Percentiles rank a stretch among this genome's conserved stretches.
Evolutionary conservation across 2,888 invertebrate species (phyloP).

Genomic region (Harpalus rubripes): DNA sequence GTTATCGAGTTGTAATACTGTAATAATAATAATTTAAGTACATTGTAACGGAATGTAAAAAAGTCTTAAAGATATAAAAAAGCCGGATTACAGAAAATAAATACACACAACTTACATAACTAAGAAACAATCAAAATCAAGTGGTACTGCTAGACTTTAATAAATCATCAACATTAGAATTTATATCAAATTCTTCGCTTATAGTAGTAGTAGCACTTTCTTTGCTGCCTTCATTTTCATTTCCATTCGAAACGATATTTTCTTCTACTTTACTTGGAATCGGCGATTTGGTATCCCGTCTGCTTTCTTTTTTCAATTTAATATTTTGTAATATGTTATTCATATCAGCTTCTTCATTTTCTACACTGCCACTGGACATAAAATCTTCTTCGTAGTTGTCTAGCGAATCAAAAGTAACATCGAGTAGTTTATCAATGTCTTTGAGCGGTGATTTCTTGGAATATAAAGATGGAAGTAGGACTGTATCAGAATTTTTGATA

Average conservation of each 20-base stretch:
- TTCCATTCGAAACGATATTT: slow-evolving; percentile 35
- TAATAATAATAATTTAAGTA: slow-evolving; percentile 60
- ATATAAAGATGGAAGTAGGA: slow-evolving; percentile 75
- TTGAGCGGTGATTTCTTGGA: slow-evolving; percentile 73
- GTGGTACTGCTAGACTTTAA: slow-evolving; percentile 66
- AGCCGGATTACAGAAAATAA: slow-evolving; percentile 36
- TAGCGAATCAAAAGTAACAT: slow-evolving; percentile 71
- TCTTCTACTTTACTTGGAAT: slow-evolving; percentile 13
- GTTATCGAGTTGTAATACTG: slow-evolving; percentile 58
- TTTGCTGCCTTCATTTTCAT: slow-evolving; percentile 36
- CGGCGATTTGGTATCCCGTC: slow-evolving; percentile 19
- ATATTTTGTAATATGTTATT: slow-evolving; percentile 49
- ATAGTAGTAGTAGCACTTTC: slow-evolving; percentile 66
- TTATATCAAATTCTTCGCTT: slow-evolving; percentile 70
- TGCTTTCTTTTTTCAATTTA: slow-evolving; percentile 46
- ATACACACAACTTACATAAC: slow-evolving; percentile 37
- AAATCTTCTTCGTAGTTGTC: slow-evolving; percentile 76
- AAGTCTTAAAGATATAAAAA: slow-evolving; percentile 26
- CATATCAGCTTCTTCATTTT: slow-evolving; percentile 65
- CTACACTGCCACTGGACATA: slow-evolving; percentile 72
- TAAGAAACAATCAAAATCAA: slow-evolving; percentile 13
- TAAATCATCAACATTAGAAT: slow-evolving; percentile 69
- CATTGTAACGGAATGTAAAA: slow-evolving; percentile 32
- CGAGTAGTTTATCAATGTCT: slow-evolving; percentile 74
- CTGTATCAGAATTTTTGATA: slow-evolving; percentile 71